These are phyloP conservation scores for Myrmecobius fasciatus DNA, from an alignment of 2,113 vertebrate genomes.

Conservation along the genomic window DNA sequence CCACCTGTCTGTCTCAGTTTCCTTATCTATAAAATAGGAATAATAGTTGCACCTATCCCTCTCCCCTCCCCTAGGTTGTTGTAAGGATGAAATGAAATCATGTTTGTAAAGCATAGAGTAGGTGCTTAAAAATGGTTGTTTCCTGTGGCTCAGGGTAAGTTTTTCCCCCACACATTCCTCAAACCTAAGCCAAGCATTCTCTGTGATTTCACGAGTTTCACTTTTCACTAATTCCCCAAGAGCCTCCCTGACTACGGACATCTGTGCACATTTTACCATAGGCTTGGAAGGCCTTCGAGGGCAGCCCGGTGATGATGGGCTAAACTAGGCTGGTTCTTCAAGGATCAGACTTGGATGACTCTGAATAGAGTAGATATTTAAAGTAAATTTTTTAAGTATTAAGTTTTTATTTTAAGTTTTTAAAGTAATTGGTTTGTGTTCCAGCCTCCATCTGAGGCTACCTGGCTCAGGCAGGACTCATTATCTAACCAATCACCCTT, in stretches of 20 bases:
- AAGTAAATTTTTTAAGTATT: not conserved
- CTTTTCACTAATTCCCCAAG: not conserved
- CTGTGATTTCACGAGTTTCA: not conserved
- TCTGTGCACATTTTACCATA: not conserved
- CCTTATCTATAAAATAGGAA: not conserved
- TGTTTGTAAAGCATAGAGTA: not conserved
- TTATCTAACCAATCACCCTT: not conserved
- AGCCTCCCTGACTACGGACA: not conserved
- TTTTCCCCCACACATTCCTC: not conserved
- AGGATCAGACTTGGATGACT: not conserved
- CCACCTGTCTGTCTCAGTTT: not conserved
- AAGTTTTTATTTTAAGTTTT: too few relatives aligned
- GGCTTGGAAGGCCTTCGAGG: not conserved
- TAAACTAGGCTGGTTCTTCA: not conserved
- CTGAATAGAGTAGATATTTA: not conserved
- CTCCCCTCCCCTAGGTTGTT: too few relatives aligned
- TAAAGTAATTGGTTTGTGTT: not conserved
- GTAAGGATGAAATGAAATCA: not conserved
- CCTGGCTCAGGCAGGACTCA: not conserved
- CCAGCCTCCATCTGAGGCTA: not conserved
- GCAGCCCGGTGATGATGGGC: too few relatives aligned
- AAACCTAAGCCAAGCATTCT: not conserved
- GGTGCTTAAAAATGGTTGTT: not conserved
- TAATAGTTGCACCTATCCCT: not conserved
- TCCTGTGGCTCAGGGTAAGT: not conserved